Conservation (phyloP, 2,113 vertebrate genomes). For the Herpailurus yagouaroundi region DNA sequence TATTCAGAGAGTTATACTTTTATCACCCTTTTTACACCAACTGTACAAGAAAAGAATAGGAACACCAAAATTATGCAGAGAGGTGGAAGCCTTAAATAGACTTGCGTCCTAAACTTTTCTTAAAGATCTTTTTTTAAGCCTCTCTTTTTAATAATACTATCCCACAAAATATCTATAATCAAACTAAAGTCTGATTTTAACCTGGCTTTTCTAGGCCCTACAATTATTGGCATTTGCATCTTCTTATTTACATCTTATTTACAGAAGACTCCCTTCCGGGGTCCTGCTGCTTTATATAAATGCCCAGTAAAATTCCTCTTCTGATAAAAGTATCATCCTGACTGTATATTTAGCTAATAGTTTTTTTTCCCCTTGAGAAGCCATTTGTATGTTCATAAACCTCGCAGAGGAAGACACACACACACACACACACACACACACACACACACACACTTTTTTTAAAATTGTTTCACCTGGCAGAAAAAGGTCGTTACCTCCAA, state of each 20-base stretch:
- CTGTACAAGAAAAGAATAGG: constrained; percentile 63
- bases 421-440: not conserved
- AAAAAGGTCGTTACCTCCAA: not conserved
- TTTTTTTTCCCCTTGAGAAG: not conserved
- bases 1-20: constrained; percentile 67
- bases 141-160: constrained; percentile 41
- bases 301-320: not conserved
- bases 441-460: not conserved
- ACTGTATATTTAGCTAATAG: not conserved
- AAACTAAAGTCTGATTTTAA: not conserved
- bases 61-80: constrained; percentile 48
- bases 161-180: constrained; percentile 19
- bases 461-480: not conserved
- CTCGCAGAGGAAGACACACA: not conserved
- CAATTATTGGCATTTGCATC: not conserved
- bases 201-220: not conserved
- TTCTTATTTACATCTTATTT: not conserved
- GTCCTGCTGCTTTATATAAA: not conserved
- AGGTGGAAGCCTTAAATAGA: constrained; percentile 56
- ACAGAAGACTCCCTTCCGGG: not conserved
- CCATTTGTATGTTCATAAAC: not conserved
- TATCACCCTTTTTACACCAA: constrained; percentile 65
- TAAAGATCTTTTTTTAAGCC: not conserved
- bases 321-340: not conserved
- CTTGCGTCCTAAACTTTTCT: constrained; percentile 38